Base-by-base conservation (phyloP, 2,888 invertebrate genomes). In the Tuta absoluta region DNA sequence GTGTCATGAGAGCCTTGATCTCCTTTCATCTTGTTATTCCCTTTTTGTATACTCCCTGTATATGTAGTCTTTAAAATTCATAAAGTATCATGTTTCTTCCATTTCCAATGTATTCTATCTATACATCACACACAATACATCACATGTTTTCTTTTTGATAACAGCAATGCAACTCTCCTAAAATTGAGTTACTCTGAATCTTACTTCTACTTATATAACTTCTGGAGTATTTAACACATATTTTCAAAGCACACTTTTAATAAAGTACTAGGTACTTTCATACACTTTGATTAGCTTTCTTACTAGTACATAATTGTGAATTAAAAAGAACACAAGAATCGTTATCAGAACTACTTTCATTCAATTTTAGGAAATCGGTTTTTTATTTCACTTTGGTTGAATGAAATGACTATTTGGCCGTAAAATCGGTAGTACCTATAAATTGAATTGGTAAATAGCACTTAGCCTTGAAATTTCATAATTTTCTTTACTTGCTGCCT, bases 361-460 rank as follows among this genome's bases (percentile, higher is more conserved):
- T 45, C 80, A 79, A 79, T 79, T 68, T 71, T 77, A 76, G 79
- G 79, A 80, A 72, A 68, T 71, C 67, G 68, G 66, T 67, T 66
- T 69, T 71, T 67, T 71, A 75, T 75, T 73, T 74, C 76, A 72
- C 77, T 14, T 56, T 65, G 65, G 49, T 67, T 38, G 56, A 67
- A 59, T 63, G 65, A 68, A 65, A 71, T 81, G 82, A 84, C 84
- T 83, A 78, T 76, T 72, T 72, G 72, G 75, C 80, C 82, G 79
- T 84, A 79, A 82, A 81, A 78, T 63, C 56, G 67, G 69, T 71
- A 72, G 21, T 72, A 68, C 69, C 67, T 67, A 69, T 75, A 73
- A 74, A 71, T 24, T 62, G 56, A 62, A 62, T 33, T 65, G 57
- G 57, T 51, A 60, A 60, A 63, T 51, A 23, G 10, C 21, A 1